phyloP scores from a whole-genome alignment of 2,797 vertebrate genomes.

The Ptychadena robeensis region DNA sequence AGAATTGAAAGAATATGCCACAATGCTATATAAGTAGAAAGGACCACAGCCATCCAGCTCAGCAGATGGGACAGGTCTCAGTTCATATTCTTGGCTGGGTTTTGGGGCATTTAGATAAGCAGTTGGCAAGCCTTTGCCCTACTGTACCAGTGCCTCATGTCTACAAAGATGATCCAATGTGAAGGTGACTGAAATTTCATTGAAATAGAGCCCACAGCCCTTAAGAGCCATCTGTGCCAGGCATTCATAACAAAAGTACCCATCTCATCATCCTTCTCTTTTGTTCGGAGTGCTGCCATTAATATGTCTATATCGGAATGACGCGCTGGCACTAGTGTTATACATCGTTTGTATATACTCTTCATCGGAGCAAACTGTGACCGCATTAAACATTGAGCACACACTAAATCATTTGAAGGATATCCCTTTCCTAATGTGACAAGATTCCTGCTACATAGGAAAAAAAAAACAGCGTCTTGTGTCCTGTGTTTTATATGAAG shows the following conservation, averaged over 20 bases:
- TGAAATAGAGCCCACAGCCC: conserved; percentile 64
- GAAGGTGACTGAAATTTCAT: conserved; percentile 66
- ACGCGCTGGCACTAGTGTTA: conserved; percentile 54
- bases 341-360: background rate
- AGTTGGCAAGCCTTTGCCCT: conserved; percentile 62
- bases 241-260: conserved; percentile 68
- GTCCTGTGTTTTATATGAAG: conserved; percentile 20
- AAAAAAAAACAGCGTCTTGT: conserved; percentile 15
- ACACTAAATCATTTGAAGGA: conserved; percentile 25
- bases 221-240: conserved; percentile 71
- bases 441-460: conserved; percentile 3
- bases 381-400: conserved; percentile 33
- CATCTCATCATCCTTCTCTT: conserved; percentile 67
- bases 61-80: conserved; percentile 50
- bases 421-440: conserved; percentile 30
- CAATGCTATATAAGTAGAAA: conserved; percentile 40
- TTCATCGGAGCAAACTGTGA: conserved; percentile 24
- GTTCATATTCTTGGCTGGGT: conserved; percentile 57
- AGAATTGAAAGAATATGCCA: conserved; percentile 24
- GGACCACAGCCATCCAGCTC: conserved; percentile 58
- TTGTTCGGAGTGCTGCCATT: conserved; percentile 64
- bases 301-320: conserved; percentile 41
- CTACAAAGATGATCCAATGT: conserved; percentile 66
- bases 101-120: conserved; percentile 62
- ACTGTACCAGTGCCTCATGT: conserved; percentile 51